Base-by-base conservation (phyloP, 2,888 invertebrate genomes). In the Tolmerus cingulatus region DNA sequence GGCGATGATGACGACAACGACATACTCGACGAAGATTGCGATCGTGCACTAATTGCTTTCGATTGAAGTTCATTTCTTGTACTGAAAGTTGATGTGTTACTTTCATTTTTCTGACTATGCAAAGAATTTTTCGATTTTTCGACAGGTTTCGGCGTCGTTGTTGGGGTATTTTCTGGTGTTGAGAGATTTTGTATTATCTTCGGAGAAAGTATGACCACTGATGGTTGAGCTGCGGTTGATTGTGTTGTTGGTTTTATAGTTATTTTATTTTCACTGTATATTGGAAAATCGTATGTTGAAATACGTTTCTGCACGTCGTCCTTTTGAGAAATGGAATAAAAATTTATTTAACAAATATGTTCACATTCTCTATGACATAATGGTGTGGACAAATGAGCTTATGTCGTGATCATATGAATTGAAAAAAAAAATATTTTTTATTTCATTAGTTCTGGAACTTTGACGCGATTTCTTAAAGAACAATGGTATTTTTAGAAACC, bases 1-100 rank as follows among this genome's bases (percentile, higher is more conserved):
- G 92, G 90, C 37, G 93, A 91, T 3, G 92, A 91, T 0, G 92
- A 92, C 19, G 92, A 90, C 37, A 92, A 90, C 74, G 92, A 92
- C 46, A 92, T 90, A 87, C 90, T 90, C 0, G 92, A 92, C 1
- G 66, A 66, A 66, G 91, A 90, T 37, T 92, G 92, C 88, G 92
- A 92, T 1, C 90, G 90, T 3, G 90, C 90, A 37, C 89, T 89
- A 37, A 90, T 89, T 78, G 89, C 88, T 46, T 89, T 89, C 90
- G 91, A 23, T 23, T 87, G 74, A 74, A 79, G 55, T 23, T 85
- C 85, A 74, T 74, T 84, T 27, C 74, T 85, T 46, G n/a, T n/a
- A 30, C 74, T 34, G 9, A 14, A 74, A 40, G 43, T 74, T 86
- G 86, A 55, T 27, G 57, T 57, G 16, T 66, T 85, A 43, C 51